phyloP scores from a whole-genome alignment of 2,888 invertebrate genomes.

The Ennomos erosarius region DNA sequence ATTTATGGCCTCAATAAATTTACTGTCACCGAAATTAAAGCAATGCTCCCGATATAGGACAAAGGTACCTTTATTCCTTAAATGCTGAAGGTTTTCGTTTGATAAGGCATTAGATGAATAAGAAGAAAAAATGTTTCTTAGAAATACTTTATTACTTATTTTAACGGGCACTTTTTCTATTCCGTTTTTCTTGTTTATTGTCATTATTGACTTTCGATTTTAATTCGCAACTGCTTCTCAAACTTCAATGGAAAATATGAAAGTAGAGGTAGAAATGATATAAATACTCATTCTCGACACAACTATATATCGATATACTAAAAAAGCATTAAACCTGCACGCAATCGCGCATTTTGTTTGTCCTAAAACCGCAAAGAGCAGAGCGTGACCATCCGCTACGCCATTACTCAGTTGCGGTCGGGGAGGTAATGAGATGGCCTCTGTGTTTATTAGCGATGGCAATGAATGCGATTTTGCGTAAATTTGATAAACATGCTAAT shows the following conservation, averaged over 20 bases:
- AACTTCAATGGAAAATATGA: no score
- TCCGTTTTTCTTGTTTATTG: neutral
- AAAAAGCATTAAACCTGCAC: conserved; percentile 14
- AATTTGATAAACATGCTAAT: no score
- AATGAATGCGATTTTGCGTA: no score
- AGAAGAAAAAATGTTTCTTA: conserved; percentile 34
- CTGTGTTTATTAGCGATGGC: no score
- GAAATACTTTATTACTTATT: conserved; percentile 34
- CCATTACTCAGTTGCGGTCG: conserved; percentile 73
- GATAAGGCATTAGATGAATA: conserved; percentile 40
- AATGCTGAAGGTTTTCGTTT: conserved; percentile 53
- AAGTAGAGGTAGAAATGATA: no score
- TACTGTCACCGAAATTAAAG: conserved; percentile 70
- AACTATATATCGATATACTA: neutral
- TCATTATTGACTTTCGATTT: neutral
- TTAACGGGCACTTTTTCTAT: conserved; percentile 18
- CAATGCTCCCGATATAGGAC: conserved; percentile 64
- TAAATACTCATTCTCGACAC: no score
- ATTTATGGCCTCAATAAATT: conserved; percentile 78
- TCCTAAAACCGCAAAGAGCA: conserved; percentile 57
- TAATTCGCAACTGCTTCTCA: no score
- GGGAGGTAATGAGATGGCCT: conserved; percentile 72
- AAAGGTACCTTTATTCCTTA: conserved; percentile 63
- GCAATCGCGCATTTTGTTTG: conserved; percentile 53
- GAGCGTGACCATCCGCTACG: conserved; percentile 60